A percentile compares a stretch with the other conserved stretches of the same genome.
Conservation (phyloP, 2,888 invertebrate genomes). For the Panorpa germanica region DNA sequence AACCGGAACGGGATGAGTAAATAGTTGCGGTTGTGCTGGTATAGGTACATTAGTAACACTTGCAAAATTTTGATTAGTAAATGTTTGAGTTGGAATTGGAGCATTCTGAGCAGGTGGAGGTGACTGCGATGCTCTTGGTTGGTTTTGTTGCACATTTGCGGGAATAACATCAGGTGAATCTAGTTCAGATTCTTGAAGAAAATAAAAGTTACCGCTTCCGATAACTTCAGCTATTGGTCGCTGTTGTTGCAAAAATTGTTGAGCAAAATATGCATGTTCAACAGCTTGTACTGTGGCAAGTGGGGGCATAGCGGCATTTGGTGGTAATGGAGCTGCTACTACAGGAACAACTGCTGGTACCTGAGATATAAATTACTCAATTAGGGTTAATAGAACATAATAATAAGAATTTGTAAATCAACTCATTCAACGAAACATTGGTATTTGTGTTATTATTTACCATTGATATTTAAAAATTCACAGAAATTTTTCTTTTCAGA, state of each 20-base stretch:
- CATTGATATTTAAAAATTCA: too few species aligned
- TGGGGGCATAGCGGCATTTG: constrained; percentile 23
- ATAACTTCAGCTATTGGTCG: constrained; percentile 58
- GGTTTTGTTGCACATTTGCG: constrained; percentile 10
- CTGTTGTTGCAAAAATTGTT: constrained; percentile 32
- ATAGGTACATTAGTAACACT: constrained; percentile 19
- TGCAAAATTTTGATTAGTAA: constrained; percentile 69
- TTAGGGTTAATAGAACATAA: too few species aligned
- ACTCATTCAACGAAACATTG: too few species aligned
- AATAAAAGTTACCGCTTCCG: constrained; percentile 58
- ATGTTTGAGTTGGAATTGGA: constrained; percentile 63
- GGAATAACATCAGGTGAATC: constrained; percentile 48
- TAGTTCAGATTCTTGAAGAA: constrained; percentile 79
- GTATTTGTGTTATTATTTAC: too few species aligned
- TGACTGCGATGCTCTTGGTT: constrained; percentile 18
- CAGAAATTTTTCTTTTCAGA: too few species aligned
- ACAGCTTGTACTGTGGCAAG: constrained; percentile 39
- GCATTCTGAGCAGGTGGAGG: constrained; percentile 23
- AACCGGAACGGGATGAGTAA: too few species aligned
- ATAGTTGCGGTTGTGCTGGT: constrained; percentile 28
- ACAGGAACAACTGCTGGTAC: constrained; percentile 8
- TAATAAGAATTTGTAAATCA: too few species aligned
- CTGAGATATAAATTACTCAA: too few species aligned
- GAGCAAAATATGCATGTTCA: constrained; percentile 40
- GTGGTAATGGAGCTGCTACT: constrained; percentile 15